Conservation (phyloP, 2,113 vertebrate genomes). For the Turdus rufiventris region DNA sequence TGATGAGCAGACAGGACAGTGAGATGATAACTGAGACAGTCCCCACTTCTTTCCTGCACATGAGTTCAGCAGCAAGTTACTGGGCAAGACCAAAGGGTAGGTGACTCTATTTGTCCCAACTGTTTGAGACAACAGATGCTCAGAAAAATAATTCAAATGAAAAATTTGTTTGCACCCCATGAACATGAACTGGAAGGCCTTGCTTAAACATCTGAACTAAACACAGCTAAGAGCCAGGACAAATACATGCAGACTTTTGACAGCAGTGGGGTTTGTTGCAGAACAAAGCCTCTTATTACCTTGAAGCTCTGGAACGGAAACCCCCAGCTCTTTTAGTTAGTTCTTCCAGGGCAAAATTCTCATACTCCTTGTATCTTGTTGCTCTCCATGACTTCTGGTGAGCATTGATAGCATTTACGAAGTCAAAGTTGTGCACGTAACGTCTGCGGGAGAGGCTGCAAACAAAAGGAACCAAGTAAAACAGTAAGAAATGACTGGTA, state of each 20-base stretch:
- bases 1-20: neutral
- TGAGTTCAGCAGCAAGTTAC: neutral
- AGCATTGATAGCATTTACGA: conserved; percentile 83
- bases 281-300: conserved; percentile 56
- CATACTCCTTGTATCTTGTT: conserved; percentile 76
- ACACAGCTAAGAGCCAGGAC: neutral
- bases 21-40: neutral
- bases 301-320: conserved; percentile 64
- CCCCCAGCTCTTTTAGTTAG: conserved; percentile 82
- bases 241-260: neutral
- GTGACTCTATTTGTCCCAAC: neutral
- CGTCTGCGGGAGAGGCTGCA: conserved; percentile 72
- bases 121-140: neutral
- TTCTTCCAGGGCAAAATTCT: conserved; percentile 76
- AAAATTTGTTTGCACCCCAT: neutral
- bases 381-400: conserved; percentile 90
- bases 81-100: neutral
- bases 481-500: neutral
- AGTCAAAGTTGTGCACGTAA: conserved; percentile 76
- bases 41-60: neutral
- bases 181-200: neutral
- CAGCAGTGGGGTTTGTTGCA: neutral
- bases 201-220: neutral
- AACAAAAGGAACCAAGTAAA: neutral
- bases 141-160: neutral